Evolutionary conservation across 2,797 vertebrate genomes (phyloP).

Genomic region (Brotula barbata): DNA sequence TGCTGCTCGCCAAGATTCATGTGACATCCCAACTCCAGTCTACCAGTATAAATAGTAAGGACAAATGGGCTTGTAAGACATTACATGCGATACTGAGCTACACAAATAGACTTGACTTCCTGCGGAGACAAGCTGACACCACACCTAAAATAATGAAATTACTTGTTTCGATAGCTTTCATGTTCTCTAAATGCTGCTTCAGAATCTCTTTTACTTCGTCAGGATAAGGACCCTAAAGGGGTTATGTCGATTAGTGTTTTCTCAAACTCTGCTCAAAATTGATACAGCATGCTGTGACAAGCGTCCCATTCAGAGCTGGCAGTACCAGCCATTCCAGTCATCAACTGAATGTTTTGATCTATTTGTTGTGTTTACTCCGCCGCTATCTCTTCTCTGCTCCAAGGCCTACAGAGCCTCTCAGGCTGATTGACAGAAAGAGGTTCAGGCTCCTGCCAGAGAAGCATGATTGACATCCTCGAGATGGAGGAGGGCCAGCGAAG

Average conservation of each 20-base stretch:
- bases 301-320: slow-evolving; percentile 58
- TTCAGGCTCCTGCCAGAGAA: slow-evolving; percentile 61
- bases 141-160: slow-evolving; percentile 10
- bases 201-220: slow-evolving; percentile 10
- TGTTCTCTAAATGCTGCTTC: slow-evolving; percentile 18
- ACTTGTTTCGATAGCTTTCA: slow-evolving; percentile 12
- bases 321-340: slow-evolving; percentile 58
- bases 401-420: slow-evolving; percentile 45
- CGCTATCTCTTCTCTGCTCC: slow-evolving; percentile 46
- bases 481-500: slow-evolving; percentile 62
- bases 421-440: slow-evolving; percentile 67
- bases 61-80: no score
- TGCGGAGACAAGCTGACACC: slow-evolving; percentile 4
- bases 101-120: no score
- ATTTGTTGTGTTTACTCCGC: slow-evolving; percentile 67
- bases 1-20: no score
- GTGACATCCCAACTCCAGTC: no score
- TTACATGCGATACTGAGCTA: no score
- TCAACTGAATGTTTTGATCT: slow-evolving; percentile 60
- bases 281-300: slow-evolving; percentile 53
- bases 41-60: no score
- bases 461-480: slow-evolving; percentile 65
- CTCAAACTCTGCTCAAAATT: slow-evolving; percentile 41
- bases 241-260: slow-evolving; percentile 37
- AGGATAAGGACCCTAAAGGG: slow-evolving; percentile 27